These are phyloP conservation scores for Galleria mellonella DNA, from an alignment of 1,140 invertebrate species.

Conservation along the genomic window DNA sequence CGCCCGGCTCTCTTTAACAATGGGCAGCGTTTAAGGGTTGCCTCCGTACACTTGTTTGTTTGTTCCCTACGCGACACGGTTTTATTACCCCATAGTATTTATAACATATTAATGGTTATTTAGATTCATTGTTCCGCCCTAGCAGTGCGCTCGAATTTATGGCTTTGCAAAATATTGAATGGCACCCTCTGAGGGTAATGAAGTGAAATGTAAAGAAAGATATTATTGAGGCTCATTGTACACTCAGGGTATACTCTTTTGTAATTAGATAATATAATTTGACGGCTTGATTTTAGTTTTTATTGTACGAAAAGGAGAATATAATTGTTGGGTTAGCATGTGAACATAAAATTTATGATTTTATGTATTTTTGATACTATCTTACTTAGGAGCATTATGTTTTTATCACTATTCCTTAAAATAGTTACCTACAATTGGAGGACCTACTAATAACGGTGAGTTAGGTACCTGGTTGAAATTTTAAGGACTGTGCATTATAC, in stretches of 20 bases:
- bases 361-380: no score
- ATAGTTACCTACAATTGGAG: no score
- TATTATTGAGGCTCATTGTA: conserved; percentile 36
- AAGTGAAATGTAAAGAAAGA: conserved; percentile 45
- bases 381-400: no score
- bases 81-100: conserved; percentile 70
- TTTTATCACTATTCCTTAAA: no score
- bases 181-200: conserved; percentile 38
- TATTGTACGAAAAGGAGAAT: conserved; percentile 3
- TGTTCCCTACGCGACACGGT: conserved; percentile 50
- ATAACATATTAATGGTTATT: conserved; percentile 74
- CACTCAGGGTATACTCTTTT: no score
- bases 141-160: conserved; percentile 71
- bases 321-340: background rate
- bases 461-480: no score
- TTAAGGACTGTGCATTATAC: no score
- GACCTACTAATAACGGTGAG: no score
- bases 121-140: conserved; percentile 68
- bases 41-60: conserved; percentile 67
- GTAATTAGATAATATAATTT: conserved; percentile 37
- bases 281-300: conserved; percentile 19
- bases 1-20: conserved; percentile 34
- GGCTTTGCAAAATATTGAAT: conserved; percentile 56
- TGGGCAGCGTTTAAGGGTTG: background rate
- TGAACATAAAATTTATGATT: background rate